These are phyloP conservation scores for Synergus umbraculus DNA, from an alignment of 2,888 invertebrate genomes.

Conservation along the genomic window DNA sequence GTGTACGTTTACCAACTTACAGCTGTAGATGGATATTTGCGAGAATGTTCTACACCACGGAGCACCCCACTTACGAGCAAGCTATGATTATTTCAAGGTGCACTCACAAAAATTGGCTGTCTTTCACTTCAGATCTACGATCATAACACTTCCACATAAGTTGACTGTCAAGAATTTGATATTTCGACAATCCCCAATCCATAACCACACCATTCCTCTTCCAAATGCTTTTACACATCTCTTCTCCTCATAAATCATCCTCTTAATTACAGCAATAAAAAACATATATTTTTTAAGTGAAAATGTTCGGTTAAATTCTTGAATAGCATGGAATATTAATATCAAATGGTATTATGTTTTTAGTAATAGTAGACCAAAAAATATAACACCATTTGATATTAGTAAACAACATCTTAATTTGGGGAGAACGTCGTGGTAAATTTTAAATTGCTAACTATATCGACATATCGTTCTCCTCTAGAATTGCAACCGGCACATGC, in stretches of 20 bases:
- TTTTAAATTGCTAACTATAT: neutral
- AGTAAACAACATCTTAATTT: neutral
- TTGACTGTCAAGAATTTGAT: neutral
- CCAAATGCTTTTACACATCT: too few species aligned
- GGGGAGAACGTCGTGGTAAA: neutral
- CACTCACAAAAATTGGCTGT: constrained; percentile 74
- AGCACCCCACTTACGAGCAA: constrained; percentile 59
- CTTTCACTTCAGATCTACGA: constrained; percentile 43
- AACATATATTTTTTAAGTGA: too few species aligned
- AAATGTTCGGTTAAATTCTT: too few species aligned
- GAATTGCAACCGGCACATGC: constrained; percentile 12
- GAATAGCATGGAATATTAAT: too few species aligned
- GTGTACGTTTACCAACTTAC: constrained; percentile 9
- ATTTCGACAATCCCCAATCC: neutral
- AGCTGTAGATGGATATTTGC: constrained; percentile 52
- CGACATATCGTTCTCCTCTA: neutral
- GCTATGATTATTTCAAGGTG: constrained; percentile 74
- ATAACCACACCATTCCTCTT: neutral
- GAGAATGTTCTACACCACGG: constrained; percentile 48
- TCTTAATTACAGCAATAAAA: neutral
- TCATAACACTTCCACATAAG: constrained; percentile 9
- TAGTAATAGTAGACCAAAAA: too few species aligned
- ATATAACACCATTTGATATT: too few species aligned
- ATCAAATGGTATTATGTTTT: too few species aligned
- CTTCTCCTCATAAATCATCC: too few species aligned